Percentiles rank a stretch among this genome's conserved stretches.
These are phyloP conservation scores for Glossosoma conforme DNA, from an alignment of 1,140 invertebrate species.

Conservation along the genomic window DNA sequence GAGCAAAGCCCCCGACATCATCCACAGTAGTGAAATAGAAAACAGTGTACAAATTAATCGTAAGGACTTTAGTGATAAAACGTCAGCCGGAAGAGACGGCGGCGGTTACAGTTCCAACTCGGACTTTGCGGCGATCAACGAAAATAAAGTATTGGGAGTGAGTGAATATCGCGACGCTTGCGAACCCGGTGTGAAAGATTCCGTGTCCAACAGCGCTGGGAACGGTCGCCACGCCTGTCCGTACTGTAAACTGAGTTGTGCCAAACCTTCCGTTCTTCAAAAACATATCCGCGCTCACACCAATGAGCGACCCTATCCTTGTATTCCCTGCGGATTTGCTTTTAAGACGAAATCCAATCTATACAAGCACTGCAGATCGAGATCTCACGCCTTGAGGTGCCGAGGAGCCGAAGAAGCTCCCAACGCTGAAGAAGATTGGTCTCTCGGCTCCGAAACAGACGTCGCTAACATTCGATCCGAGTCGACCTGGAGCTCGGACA, in stretches of 20 bases:
- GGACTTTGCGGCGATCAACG: constrained; percentile 18
- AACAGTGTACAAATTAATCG: constrained; percentile 53
- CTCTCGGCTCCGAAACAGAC: constrained; percentile 50
- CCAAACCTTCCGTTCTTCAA: constrained; percentile 89
- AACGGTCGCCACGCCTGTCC: constrained; percentile 71
- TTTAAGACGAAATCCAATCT: constrained; percentile 94
- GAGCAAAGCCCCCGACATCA: too few relatives aligned
- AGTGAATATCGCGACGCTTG: constrained; percentile 28
- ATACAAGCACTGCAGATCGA: constrained; percentile 82
- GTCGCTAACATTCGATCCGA: constrained; percentile 35
- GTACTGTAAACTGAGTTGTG: constrained; percentile 82
- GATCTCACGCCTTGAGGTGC: constrained; percentile 70
- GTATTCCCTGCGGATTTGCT: constrained; percentile 80
- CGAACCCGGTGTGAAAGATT: constrained; percentile 37
- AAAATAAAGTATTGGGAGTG: constrained; percentile 11
- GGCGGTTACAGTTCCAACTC: constrained; percentile 7
- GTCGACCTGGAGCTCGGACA: constrained; percentile 19
- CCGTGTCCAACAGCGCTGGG: constrained; percentile 40
- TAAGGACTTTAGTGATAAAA: constrained; percentile 46
- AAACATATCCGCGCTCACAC: constrained; percentile 91
- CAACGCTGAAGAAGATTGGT: constrained; percentile 51
- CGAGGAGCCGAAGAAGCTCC: constrained; percentile 53
- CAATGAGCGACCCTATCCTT: constrained; percentile 90
- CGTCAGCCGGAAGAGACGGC: constrained; percentile 7
- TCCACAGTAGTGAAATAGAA: constrained; percentile 34